These are phyloP conservation scores for Lytechinus pictus DNA, from an alignment of 35 echinoderm and acorn worm species.

Conservation along the genomic window DNA sequence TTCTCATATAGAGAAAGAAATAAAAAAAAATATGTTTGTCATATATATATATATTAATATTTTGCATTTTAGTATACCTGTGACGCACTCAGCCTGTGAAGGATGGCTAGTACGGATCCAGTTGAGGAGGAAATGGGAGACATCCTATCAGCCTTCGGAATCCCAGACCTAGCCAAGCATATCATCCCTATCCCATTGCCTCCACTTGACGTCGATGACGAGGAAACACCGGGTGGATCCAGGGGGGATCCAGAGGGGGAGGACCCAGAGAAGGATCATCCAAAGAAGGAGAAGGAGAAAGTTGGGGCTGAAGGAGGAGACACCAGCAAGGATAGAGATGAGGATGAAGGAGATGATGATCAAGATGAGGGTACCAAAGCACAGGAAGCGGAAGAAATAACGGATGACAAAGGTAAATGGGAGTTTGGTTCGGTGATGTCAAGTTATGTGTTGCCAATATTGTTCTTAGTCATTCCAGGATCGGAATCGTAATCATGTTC, in stretches of 20 bases:
- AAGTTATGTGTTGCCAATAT: no score
- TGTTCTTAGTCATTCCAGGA: no score
- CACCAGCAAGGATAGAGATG: background rate
- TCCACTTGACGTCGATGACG: background rate
- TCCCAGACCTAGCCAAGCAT: constrained; percentile 20
- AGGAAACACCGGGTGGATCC: background rate
- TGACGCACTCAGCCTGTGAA: background rate
- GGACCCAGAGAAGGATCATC: background rate
- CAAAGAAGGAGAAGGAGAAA: background rate
- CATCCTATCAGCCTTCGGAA: background rate
- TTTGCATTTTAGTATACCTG: background rate
- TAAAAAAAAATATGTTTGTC: no score
- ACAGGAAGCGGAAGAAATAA: background rate
- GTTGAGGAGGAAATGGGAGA: constrained; percentile 23
- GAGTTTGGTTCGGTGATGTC: background rate
- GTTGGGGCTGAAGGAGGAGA: background rate
- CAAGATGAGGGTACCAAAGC: background rate
- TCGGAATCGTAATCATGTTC: no score
- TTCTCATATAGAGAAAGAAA: no score
- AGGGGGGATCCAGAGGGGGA: background rate
- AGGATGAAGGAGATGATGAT: background rate
- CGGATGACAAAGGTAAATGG: background rate
- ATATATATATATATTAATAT: no score
- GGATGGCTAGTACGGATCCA: background rate
- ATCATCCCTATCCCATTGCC: background rate